Evolutionary conservation across 2,797 vertebrate genomes (phyloP).

Genomic region (Alca torda): DNA sequence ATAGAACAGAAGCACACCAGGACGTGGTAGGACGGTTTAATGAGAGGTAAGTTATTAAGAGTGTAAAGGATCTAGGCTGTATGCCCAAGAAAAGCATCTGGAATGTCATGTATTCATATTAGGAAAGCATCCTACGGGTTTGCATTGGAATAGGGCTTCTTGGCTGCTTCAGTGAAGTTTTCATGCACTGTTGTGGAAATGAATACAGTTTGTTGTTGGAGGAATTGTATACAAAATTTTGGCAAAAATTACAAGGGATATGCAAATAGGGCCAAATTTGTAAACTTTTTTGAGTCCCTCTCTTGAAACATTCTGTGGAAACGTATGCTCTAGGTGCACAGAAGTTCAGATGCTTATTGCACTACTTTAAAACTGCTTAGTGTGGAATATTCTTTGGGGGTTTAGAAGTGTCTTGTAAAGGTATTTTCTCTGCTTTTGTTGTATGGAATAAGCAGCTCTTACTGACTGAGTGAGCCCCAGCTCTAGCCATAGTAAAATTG

Average conservation of each 20-base stretch:
- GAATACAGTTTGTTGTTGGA: background rate
- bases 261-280: background rate
- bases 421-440: background rate
- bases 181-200: background rate
- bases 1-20: constrained; percentile 95
- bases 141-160: background rate
- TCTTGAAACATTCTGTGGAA: background rate
- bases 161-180: background rate
- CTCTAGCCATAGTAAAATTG: background rate
- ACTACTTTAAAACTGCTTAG: background rate
- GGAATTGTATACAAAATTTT: background rate
- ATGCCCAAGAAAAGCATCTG: background rate
- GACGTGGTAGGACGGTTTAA: constrained; percentile 96
- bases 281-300: background rate
- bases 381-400: background rate
- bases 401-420: background rate
- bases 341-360: background rate
- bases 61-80: background rate
- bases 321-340: background rate
- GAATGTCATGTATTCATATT: accelerated
- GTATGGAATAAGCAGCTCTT: background rate
- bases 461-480: background rate
- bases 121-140: background rate
- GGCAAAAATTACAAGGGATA: background rate
- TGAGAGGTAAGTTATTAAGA: constrained; percentile 82